Evolutionary conservation across 2,113 vertebrate genomes (phyloP).

Genomic region (Polypterus senegalus): DNA sequence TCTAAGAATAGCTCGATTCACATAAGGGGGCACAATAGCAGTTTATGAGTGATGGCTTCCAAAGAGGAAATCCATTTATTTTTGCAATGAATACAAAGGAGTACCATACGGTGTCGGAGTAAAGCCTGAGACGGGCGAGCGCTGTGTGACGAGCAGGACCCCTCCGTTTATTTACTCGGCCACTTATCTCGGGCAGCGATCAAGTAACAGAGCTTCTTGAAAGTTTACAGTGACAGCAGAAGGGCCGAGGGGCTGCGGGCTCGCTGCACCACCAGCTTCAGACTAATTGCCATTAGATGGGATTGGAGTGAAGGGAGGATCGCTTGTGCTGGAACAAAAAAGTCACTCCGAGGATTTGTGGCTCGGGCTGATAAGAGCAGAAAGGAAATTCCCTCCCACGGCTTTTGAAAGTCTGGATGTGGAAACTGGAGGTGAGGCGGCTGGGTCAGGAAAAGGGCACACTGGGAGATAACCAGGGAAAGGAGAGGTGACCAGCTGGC

Average conservation of each 20-base stretch:
- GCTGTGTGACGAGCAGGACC: too few relatives aligned
- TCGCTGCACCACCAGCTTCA: constrained; percentile 29
- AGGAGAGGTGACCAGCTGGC: too few relatives aligned
- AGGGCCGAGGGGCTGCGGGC: constrained; percentile 20
- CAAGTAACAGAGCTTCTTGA: too few relatives aligned
- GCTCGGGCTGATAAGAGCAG: constrained; percentile 49
- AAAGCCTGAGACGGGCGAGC: too few relatives aligned
- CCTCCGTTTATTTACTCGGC: too few relatives aligned
- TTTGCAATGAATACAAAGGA: too few relatives aligned
- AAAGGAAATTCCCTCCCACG: constrained; percentile 57
- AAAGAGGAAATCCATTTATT: too few relatives aligned
- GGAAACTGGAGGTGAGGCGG: constrained; percentile 39
- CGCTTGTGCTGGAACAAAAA: constrained; percentile 36
- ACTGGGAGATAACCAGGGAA: constrained; percentile 9
- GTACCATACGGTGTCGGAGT: too few relatives aligned
- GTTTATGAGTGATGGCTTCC: too few relatives aligned
- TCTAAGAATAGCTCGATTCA: too few relatives aligned
- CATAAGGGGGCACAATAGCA: too few relatives aligned
- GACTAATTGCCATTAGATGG: constrained; percentile 25
- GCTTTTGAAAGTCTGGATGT: constrained; percentile 35
- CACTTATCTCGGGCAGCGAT: too few relatives aligned
- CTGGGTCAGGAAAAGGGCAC: constrained; percentile 34
- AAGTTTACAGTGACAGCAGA: constrained; percentile 14
- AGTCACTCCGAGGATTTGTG: constrained; percentile 39
- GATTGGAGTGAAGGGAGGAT: constrained; percentile 24